phyloP scores from a whole-genome alignment of 2,797 vertebrate species.

The Tolypeutes matacus region DNA sequence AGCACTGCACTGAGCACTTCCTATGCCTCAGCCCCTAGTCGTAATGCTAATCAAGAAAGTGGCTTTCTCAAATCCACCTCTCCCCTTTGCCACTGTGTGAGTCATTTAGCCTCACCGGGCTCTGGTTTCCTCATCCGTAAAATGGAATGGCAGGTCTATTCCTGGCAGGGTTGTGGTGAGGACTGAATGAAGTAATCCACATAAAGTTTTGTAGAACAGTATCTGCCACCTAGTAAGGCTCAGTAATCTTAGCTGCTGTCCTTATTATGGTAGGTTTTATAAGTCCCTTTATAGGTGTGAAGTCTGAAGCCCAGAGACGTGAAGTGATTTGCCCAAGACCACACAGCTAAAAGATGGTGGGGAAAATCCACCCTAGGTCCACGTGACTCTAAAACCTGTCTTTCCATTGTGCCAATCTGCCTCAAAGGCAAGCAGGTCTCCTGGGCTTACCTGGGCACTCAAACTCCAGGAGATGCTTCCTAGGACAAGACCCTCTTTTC shows the following conservation, averaged over 20 bases:
- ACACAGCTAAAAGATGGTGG: neutral
- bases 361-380: neutral
- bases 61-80: neutral
- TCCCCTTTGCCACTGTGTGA: neutral
- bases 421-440: neutral
- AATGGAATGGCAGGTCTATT: neutral
- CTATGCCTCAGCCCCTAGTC: neutral
- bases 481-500: neutral
- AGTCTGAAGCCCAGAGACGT: neutral
- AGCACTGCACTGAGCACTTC: too few relatives aligned
- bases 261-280: accelerated
- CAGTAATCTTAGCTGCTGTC: neutral
- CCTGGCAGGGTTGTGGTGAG: neutral
- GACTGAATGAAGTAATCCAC: neutral
- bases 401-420: neutral
- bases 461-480: neutral
- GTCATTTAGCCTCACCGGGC: neutral
- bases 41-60: too few relatives aligned
- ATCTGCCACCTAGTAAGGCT: neutral
- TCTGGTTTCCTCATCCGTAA: slow-evolving; percentile 1
- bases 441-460: neutral
- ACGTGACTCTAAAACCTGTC: too few relatives aligned
- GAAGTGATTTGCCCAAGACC: neutral
- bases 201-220: neutral
- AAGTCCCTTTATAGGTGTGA: neutral